Conservation (phyloP, 2,888 invertebrate genomes). For the Sphecodes monilicornis region DNA sequence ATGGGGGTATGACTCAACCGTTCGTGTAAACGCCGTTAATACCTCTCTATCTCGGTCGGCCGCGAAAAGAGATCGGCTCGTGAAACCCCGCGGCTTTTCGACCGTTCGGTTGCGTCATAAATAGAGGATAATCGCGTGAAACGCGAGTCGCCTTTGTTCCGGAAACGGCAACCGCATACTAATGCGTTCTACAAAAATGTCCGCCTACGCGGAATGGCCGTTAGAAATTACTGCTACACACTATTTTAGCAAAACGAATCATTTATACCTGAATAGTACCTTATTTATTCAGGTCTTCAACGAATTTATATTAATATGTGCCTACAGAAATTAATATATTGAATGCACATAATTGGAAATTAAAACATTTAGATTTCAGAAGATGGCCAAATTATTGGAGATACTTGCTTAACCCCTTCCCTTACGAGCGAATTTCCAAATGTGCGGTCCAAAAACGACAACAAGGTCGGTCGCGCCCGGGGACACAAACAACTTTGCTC, state of each 20-base stretch:
- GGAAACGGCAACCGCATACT: background rate
- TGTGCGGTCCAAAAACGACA: too few relatives aligned
- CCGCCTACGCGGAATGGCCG: background rate
- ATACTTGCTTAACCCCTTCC: too few relatives aligned
- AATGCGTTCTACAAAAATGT: background rate
- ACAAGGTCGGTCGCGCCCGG: too few relatives aligned
- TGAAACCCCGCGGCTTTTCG: constrained; percentile 26
- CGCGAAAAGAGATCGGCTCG: constrained; percentile 47
- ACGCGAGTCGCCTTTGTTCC: constrained; percentile 14
- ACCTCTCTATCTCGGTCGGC: constrained; percentile 42
- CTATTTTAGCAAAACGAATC: background rate
- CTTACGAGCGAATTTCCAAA: too few relatives aligned
- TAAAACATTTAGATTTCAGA: too few relatives aligned
- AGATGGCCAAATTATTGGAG: too few relatives aligned
- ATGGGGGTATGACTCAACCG: constrained; percentile 77
- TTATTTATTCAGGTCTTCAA: too few relatives aligned
- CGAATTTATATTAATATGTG: background rate
- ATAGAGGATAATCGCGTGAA: constrained; percentile 18
- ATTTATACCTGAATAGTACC: too few relatives aligned
- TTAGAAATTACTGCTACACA: background rate
- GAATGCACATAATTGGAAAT: too few relatives aligned
- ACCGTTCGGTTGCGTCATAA: constrained; percentile 32
- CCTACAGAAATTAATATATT: background rate
- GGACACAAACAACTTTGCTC: too few relatives aligned
- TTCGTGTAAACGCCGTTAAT: constrained; percentile 73